Evolutionary conservation across 2,113 vertebrate genomes (phyloP).

Genomic region (Neoarius graeffei): DNA sequence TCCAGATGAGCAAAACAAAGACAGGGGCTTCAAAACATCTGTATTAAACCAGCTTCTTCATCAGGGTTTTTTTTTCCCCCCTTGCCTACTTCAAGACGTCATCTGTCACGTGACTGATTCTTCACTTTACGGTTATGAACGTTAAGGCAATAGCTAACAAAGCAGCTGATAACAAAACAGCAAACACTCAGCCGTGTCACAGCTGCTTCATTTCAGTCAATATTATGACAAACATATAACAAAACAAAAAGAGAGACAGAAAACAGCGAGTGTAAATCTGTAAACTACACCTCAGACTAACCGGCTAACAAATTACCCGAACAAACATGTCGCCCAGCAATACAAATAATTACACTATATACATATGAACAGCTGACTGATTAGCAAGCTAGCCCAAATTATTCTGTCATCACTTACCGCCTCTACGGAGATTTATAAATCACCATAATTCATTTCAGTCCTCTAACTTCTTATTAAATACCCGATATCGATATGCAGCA

Average conservation of each 20-base stretch:
- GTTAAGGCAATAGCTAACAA: not conserved
- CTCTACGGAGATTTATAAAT: not conserved
- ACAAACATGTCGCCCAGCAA: not conserved
- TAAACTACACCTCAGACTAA: not conserved
- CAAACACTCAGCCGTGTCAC: too few species aligned
- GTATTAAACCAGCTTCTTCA: not conserved
- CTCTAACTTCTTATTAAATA: not conserved
- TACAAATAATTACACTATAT: not conserved
- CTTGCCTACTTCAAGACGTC: too few species aligned
- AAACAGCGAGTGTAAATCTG: not conserved
- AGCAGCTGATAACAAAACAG: not conserved
- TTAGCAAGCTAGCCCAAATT: conserved; percentile 12
- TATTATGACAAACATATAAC: not conserved
- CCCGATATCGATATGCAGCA: not conserved
- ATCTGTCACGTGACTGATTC: too few species aligned
- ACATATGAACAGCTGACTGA: not conserved
- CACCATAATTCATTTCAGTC: not conserved
- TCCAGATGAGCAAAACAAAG: conserved; percentile 1
- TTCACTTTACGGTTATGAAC: too few species aligned
- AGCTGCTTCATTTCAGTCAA: not conserved
- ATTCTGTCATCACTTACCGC: conserved; percentile 41
- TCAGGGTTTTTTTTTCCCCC: too few species aligned
- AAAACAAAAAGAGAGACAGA: not conserved
- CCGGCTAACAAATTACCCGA: not conserved
- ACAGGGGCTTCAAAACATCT: not conserved